Conservation (phyloP, 92 coral and sea anemone genomes). For the Palythoa caribaeorum region DNA sequence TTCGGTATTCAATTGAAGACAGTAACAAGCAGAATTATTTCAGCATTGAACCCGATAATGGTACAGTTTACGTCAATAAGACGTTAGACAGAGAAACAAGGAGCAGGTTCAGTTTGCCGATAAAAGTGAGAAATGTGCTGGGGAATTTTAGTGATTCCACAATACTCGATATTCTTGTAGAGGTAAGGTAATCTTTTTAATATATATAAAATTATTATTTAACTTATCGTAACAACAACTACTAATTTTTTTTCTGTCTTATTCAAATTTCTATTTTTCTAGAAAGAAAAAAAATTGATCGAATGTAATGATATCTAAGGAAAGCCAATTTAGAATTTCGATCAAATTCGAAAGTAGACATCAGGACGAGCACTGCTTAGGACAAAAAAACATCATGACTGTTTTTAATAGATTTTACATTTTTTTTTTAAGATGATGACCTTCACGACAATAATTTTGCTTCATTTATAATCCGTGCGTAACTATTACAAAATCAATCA, state of each 20-base stretch:
- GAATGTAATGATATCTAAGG: no score
- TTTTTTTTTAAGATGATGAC: no score
- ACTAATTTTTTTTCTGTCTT: neutral
- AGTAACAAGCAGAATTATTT: slow-evolving; percentile 57
- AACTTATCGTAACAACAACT: neutral
- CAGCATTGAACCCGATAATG: slow-evolving; percentile 52
- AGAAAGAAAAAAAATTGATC: no score
- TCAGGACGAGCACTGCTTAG: no score
- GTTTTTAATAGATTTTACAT: no score
- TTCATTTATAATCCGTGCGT: no score
- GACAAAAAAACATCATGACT: no score
- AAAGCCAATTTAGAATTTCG: no score
- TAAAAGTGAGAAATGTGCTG: slow-evolving; percentile 6
- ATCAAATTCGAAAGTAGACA: no score
- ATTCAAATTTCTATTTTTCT: neutral
- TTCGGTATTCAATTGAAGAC: slow-evolving; percentile 49
- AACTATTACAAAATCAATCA: no score
- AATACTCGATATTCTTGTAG: slow-evolving; percentile 26
- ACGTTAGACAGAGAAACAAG: slow-evolving; percentile 37
- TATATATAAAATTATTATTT: neutral
- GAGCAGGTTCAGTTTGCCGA: slow-evolving; percentile 21
- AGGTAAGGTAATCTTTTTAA: neutral
- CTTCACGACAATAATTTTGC: no score
- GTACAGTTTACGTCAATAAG: slow-evolving; percentile 48
- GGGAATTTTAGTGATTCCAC: slow-evolving; percentile 36